Evolutionary conservation across 2,113 vertebrate species (phyloP), one percentile per base, ranked within the genome.

Genomic region (Montifringilla adamsi): DNA sequence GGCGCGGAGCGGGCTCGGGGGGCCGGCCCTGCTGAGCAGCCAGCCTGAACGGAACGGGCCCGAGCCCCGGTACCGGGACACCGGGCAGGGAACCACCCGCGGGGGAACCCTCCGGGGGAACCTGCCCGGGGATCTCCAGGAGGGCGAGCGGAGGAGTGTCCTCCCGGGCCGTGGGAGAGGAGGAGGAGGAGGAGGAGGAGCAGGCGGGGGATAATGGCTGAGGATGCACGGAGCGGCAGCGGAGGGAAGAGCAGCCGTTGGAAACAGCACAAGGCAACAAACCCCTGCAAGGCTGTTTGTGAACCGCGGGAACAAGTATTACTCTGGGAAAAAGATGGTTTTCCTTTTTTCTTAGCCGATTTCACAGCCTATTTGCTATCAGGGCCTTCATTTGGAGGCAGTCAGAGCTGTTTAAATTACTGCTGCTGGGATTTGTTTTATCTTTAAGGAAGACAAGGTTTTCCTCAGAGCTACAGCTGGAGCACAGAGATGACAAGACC

Each of bases 11-110:
- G 30, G n/a, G 43, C 23, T 11, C 8, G 17, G 66, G 72, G n/a
- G 22, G 66, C 43, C 19, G 60, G 78, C 81, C 97, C 94, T 96
- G 97, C 97, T 94, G 94, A 86, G 97, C 97, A 94, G 95, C 96
- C 87, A 39, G 8, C 13, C 1, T 6, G 68, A 44, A 50, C 21
- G 6, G 58, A 50, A 58, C 17, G 16, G 91, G 67, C 62, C 68
- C 3, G 23, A 7, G 44, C 78, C 4, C 9, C 50, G 89, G 19
- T 16, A 63, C 43, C 67, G 46, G 64, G 60, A 70, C 75, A 63
- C 20, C 62, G 24, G 46, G 22, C 17, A 18, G 69, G 33, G 92
- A 66, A 89, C 43, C 76, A 17, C 64, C 64, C 6, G 2, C 46
- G 44, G 39, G 23, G 49, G 52, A 77, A 37, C 66, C 31, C 86